Base-by-base conservation (phyloP, 2,797 vertebrate genomes). In the Vultur gryphus region DNA sequence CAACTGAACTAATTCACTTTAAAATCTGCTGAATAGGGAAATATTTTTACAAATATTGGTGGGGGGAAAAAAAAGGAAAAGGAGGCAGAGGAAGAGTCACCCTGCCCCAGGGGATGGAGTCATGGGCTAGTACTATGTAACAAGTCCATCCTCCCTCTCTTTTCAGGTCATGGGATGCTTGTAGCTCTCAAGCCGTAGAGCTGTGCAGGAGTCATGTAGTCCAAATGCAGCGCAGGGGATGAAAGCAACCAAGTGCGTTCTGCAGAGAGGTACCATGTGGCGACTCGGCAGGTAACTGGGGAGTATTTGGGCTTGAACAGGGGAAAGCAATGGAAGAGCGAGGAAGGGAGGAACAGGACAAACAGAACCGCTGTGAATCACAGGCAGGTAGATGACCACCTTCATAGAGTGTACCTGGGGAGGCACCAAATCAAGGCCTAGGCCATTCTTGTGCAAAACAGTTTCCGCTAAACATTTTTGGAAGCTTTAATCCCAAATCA, bases 121-220 rank as follows among this genome's bases (percentile, higher is more conserved):
- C 9, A 0, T 12, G 37, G 31, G 24, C 25, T 41, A 6, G 55
- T 18, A 6, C 54, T 21, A 1, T 3, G 1, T 12, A 26, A 55
- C 16, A 6, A 59, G 19, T 33, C 51, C 29, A 5, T 39, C n/a
- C 25, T n/a, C 5, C 43, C 51, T 70, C 73, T 49, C 26, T 17
- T 58, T 17, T 16, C 51, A n/a, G 62, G 29, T 37, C 13, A 7
- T 0, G 14, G 69, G 44, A 4, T 26, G 14, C 14, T 23, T 8
- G 62, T 6, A 23, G 54, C 28, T 18, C 5, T 13, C 13, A 13
- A 61, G 35, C 21, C 2, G 2, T 8, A 10, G 25, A 44, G 54
- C 11, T n/a, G 21, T 10, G 65, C 10, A 4, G 26, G 58, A n/a
- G 21, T 2, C 5, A 3, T 3, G 13, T 5, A 65, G 44, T 66